Base-by-base conservation (phyloP, 1,140 invertebrate genomes). In the Drosophila hydei region DNA sequence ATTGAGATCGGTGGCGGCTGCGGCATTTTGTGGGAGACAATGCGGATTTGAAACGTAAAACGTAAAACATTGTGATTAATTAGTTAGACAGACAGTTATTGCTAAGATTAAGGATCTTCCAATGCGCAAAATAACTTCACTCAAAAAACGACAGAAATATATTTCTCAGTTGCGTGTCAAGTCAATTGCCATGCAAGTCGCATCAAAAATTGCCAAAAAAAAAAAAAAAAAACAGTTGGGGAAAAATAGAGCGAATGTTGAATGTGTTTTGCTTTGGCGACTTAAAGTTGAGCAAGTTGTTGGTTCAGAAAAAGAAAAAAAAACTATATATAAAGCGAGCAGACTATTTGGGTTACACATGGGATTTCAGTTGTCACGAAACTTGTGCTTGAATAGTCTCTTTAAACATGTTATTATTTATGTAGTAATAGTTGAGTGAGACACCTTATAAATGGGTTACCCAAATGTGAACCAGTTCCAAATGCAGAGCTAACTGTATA, bases 211-310 rank as follows among this genome's bases (percentile, higher is more conserved):
- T 40, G 33, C 23, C 33, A 43, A 68, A 50, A 50, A 64, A 79
- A 23, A 51, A 16, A n/a, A 52, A n/a, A 48, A 45, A 30, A 50
- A 50, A 0, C 1, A 12, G 8, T 4, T 4, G n/a, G 0, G 18
- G 6, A 23, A 33, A 51, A 75, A 71, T 79, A 79, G 76, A 75
- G 64, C 76, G 78, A 67, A 21, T 58, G 47, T 65, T 43, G 65
- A 75, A 40, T 50, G 48, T 70, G 50, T 74, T 56, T 33, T 56
- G 38, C 33, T 59, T 58, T 45, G 50, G 30, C 40, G 12, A 27
- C 40, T 38, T 55, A 27, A 61, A 62, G 30, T 63, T 70, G 59
- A 48, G 67, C 50, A 63, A 70, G 59, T 69, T 62, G 62, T 54
- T 56, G 43, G 18, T n/a, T 19, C 16, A 42, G n/a, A 6, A 40